Percentiles rank a stretch among this genome's conserved stretches.
Conservation (phyloP, 37 sponge, comb jelly and placozoan species). For the Ephydatia muelleri region DNA sequence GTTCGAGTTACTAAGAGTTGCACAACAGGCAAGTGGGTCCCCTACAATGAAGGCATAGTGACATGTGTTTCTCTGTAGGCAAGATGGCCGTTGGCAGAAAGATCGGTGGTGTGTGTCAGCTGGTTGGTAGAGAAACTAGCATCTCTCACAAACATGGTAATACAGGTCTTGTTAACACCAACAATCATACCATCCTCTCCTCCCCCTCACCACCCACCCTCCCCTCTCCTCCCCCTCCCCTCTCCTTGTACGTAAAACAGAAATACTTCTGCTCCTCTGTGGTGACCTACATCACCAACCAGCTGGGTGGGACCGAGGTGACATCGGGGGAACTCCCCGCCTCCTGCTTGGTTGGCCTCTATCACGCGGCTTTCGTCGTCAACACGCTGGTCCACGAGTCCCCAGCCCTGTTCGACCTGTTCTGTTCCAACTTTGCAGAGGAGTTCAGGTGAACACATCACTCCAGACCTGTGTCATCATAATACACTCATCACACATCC, state of each 20-base stretch:
- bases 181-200: neutral
- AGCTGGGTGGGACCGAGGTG: neutral
- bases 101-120: neutral
- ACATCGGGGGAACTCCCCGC: neutral
- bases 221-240: neutral
- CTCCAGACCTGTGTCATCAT: neutral
- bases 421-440: conserved; percentile 27
- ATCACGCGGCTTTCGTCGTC: conserved; percentile 9
- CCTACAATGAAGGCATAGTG: neutral
- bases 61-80: neutral
- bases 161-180: too few relatives aligned
- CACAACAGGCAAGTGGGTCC: conserved; percentile 20
- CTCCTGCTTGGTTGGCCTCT: conserved; percentile 12
- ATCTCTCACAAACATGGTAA: neutral
- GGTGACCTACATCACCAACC: conserved; percentile 1
- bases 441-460: conserved; percentile 32
- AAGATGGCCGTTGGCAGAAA: conserved; percentile 36
- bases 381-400: conserved; percentile 14
- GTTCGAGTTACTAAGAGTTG: conserved; percentile 31
- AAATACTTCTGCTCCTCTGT: neutral
- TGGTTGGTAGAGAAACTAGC: conserved; percentile 15
- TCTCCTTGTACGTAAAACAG: neutral
- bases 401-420: conserved; percentile 3
- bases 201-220: neutral
- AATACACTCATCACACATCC: neutral